phyloP scores from a whole-genome alignment of 2,888 invertebrate genomes.

The Cylloceria caligata region DNA sequence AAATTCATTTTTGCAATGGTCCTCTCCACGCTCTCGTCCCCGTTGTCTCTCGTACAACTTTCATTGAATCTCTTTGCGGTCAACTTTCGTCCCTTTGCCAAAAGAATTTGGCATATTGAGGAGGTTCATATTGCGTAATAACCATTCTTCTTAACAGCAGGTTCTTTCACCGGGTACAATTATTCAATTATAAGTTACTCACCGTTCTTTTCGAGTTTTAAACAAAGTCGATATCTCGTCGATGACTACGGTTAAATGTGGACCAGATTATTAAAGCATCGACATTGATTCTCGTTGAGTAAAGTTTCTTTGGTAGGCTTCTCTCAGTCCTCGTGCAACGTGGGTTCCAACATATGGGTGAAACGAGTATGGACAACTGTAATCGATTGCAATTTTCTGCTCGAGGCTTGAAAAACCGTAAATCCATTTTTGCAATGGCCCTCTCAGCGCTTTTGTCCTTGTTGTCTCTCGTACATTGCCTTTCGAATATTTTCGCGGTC shows the following conservation, averaged over 20 bases:
- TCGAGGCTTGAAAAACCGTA: neutral
- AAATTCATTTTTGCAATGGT: constrained; percentile 3
- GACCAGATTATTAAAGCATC: neutral
- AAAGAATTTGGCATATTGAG: constrained; percentile 8
- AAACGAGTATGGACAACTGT: neutral
- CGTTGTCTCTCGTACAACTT: constrained; percentile 11
- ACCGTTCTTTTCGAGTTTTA: neutral
- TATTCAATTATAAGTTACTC: constrained; percentile 6
- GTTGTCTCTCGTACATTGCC: neutral
- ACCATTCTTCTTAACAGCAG: neutral
- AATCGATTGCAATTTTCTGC: neutral
- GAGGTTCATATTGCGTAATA: constrained; percentile 2
- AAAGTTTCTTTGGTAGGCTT: neutral
- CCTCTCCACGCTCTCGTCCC: no score
- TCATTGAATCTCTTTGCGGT: neutral
- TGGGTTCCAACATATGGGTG: neutral
- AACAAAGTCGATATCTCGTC: neutral
- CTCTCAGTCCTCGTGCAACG: neutral
- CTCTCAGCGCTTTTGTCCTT: neutral
- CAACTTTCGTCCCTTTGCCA: neutral
- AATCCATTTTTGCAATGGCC: constrained; percentile 8
- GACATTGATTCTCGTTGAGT: neutral
- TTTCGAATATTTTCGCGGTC: no score
- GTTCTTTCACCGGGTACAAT: neutral
- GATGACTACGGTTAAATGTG: neutral